phyloP scores from a whole-genome alignment of 2,888 invertebrate species.

The Tupiocoris notatus region DNA sequence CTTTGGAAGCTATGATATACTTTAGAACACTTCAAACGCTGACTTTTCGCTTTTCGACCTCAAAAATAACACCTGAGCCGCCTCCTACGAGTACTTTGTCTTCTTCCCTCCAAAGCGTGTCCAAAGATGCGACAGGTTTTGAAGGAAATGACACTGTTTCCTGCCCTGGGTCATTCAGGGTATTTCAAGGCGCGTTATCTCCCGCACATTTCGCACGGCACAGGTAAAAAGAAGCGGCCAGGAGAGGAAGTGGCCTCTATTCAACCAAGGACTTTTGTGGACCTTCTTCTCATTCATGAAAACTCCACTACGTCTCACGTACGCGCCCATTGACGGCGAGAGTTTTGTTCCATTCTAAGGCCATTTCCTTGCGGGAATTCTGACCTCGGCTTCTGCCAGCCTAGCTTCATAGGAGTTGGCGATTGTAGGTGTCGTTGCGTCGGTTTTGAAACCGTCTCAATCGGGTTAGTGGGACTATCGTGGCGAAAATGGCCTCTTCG shows the following conservation, averaged over 20 bases:
- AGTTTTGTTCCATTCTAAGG: neutral
- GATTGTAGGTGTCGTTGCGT: no score
- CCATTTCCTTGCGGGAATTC: neutral
- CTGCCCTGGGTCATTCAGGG: conserved; percentile 33
- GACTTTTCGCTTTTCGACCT: neutral
- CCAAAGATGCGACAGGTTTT: conserved; percentile 36
- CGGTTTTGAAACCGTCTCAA: neutral
- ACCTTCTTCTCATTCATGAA: conserved; percentile 19
- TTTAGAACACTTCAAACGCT: neutral
- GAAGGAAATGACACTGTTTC: conserved; percentile 37
- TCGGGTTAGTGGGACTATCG: neutral
- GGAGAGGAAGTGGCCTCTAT: neutral
- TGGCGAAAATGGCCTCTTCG: neutral
- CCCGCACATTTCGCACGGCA: neutral
- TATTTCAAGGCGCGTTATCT: conserved; percentile 41
- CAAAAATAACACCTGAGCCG: conserved; percentile 19
- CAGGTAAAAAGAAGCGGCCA: neutral
- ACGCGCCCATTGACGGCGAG: conserved; percentile 29
- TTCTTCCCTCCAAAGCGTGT: conserved; percentile 27
- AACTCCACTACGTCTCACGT: conserved; percentile 28
- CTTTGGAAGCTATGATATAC: neutral
- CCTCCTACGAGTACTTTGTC: no score
- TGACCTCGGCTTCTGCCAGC: neutral
- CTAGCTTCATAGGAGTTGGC: neutral
- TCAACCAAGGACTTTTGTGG: neutral